Evolutionary conservation across 2,113 vertebrate species (phyloP), one percentile per base, ranked within the genome.

Genomic region (Trichomycterus rosablanca): DNA sequence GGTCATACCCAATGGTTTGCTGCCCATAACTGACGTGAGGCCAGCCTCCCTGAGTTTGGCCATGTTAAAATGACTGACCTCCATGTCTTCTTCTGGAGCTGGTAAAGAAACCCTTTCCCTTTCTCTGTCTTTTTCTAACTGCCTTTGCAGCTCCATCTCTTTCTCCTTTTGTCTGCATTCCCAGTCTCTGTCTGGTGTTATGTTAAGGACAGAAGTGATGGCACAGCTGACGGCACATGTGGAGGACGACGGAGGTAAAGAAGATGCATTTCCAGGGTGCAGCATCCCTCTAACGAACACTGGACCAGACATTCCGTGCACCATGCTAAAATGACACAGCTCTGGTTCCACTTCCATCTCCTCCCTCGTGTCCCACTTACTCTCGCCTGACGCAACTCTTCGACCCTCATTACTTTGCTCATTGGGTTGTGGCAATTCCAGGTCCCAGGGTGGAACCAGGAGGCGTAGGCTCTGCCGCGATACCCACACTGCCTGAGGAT

Each of bases 391-490:
- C 74, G 4, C 82, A 61, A 82, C 1, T 19, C 66, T 34, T 71
- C 75, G 7, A 68, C 81, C 40, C 26, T 66, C 28, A 28, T 72
- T 82, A 34, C 34, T 78, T 51, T 7, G 82, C 1, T 77, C 80
- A 48, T 52, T 66, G 2, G 80, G 74, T 60, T 80, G 63, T 0
- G 85, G 84, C 10, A 86, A 66, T 48, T 85, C 86, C 63, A 88
- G 60, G 55, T 88, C 86, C 91, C 91, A 93, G 0, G 89, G 90
- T 0, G 90, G 84, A 16, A 86, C 83, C 34, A 93, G 79, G 18
- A 95, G 89, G 18, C 92, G 86, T 23, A 95, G 84, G 73, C 89
- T 89, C 12, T 89, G 88, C 51, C 88, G 83, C 18, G 89, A 86
- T 43, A 93, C 90, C 91, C 91, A 93, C 12, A 91, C 78, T 0